phyloP scores from a whole-genome alignment of 2,888 invertebrate genomes.

The Thelaira solivaga region DNA sequence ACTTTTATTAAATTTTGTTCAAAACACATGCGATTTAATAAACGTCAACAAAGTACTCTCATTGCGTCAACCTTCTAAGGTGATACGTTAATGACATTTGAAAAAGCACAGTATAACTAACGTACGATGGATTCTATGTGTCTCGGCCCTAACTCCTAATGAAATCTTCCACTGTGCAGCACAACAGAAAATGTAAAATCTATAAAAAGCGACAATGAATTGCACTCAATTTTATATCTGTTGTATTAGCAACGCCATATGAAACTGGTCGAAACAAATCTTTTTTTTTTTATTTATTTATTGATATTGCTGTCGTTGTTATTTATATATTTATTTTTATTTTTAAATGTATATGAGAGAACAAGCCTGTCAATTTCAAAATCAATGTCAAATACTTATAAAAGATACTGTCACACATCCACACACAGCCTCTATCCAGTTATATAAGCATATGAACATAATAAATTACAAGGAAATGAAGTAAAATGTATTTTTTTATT shows the following conservation, averaged over 20 bases:
- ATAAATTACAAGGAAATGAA: slow-evolving; percentile 5
- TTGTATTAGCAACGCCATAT: slow-evolving; percentile 34
- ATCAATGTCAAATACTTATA: slow-evolving; percentile 52
- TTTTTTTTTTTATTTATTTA: slow-evolving; percentile 30
- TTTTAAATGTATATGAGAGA: neutral
- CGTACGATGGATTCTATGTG: too few species aligned
- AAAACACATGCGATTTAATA: too few species aligned
- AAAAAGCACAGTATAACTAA: too few species aligned
- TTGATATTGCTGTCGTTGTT: neutral
- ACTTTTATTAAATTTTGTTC: too few species aligned
- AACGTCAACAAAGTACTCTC: too few species aligned
- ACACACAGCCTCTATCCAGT: neutral
- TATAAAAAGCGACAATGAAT: too few species aligned
- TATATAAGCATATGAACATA: neutral
- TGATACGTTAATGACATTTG: too few species aligned
- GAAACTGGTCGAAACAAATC: slow-evolving; percentile 24
- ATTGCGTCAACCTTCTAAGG: too few species aligned
- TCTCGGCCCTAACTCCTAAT: too few species aligned
- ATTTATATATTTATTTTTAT: neutral
- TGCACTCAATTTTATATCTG: neutral
- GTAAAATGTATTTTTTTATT: neutral
- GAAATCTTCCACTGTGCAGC: too few species aligned
- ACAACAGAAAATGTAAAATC: too few species aligned
- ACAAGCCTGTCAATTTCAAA: slow-evolving; percentile 41
- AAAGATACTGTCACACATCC: neutral